Evolutionary conservation across 1,140 invertebrate species (phyloP), one percentile per base, ranked within the genome.

Genomic region (Hyles euphorbiae): DNA sequence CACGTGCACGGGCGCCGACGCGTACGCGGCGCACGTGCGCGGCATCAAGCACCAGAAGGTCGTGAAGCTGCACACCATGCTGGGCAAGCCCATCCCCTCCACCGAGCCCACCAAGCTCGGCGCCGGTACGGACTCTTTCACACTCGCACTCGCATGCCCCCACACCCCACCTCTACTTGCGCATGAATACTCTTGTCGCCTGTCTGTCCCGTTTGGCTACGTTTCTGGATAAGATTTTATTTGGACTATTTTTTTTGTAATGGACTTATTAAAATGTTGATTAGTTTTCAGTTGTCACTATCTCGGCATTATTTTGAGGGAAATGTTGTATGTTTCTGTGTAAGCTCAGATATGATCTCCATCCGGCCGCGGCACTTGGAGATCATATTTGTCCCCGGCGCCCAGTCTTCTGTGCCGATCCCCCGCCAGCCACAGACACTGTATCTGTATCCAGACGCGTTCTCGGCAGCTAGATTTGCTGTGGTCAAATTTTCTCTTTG

Each of bases 1-100:
- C 5, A 98, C 97, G 10, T 99, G 98, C 86, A 99, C 98, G 6
- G 98, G 98, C 53, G 95, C 96, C 51, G 98, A 99, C 91, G 97
- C 98, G 0, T 99, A 99, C 90, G 97, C 97, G 43, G 98, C 98
- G 40, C 98, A 99, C 90, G 97, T 99, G 67, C 92, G 98, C 60
- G 98, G 98, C 52, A 95, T 97, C 57, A 99, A 99, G 84, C 98
- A 99, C 91, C 97, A 98, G 85, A 99, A 99, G 89, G 97, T 98
- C 4, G 94, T 99, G 4, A 98, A 99, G 75, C 90, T 99, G 50
- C 98, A 99, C 78, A 98, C 97, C 40, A 98, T 98, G 89, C 91
- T 99, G 9, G 98, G 98, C 36, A 99, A 99, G 85, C 97, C 98
- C 1, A 98, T 99, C 76, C 98, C 98, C 5, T 96, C 96, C 34